Conservation (phyloP, 2,113 vertebrate species). For the Crotalus horridus region DNA sequence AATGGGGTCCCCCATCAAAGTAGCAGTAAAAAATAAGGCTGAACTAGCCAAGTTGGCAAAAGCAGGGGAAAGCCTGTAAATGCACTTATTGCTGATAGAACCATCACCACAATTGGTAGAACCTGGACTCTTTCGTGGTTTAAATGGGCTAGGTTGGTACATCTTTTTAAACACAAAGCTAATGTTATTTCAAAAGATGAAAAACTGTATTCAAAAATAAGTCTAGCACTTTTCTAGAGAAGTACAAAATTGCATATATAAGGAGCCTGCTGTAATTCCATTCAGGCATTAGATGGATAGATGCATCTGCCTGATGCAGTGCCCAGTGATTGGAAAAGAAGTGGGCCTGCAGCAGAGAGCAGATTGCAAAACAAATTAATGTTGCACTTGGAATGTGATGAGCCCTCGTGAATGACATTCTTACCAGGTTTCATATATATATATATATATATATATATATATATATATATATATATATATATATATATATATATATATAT, state of each 20-base stretch:
- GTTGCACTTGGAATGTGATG: not conserved
- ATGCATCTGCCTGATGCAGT: not conserved
- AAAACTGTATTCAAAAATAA: not conserved
- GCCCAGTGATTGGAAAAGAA: not conserved
- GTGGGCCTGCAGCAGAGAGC: not conserved
- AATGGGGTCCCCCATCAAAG: not conserved
- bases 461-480: not conserved
- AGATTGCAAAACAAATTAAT: not conserved
- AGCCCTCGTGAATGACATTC: conserved; percentile 4
- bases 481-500: too few species aligned
- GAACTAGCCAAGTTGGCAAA: not conserved
- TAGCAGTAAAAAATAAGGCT: not conserved
- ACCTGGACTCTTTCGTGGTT: not conserved
- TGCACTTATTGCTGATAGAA: not conserved
- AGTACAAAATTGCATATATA: not conserved
- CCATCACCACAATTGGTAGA: not conserved
- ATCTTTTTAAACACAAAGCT: not conserved
- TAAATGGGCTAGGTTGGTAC: not conserved
- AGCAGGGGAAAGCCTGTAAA: not conserved
- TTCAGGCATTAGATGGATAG: not conserved
- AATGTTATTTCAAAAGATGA: not conserved
- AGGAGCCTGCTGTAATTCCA: not conserved
- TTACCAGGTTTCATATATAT: conserved; percentile 4
- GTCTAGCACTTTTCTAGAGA: not conserved
- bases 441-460: too few species aligned